Evolutionary conservation across 2,888 invertebrate species (phyloP), one percentile per base, ranked within the genome.

Genomic region (Dolichopus griseipennis): DNA sequence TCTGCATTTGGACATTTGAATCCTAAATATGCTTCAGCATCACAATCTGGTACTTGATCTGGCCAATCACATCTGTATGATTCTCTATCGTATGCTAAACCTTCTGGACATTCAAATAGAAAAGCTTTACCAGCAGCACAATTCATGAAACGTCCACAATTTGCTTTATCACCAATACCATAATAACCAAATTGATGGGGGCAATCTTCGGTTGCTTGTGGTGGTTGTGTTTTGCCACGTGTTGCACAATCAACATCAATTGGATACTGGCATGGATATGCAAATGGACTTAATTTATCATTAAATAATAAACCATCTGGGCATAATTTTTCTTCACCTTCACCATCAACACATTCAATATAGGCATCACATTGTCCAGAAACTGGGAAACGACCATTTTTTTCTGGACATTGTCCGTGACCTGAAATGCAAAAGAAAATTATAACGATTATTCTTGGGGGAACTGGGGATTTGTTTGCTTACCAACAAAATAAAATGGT

Each of bases 21-120:
- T 12, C 92, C 91, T 67, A 93, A 84, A 73, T 75, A 82, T 1
- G 91, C 88, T 85, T 92, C 92, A 66, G 90, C 89, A 76, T 93
- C 89, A 75, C 93, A 93, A 68, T 89, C 88, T 5, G 86, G 79
- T 0, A 92, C 93, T 79, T 90, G 86, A 82, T 94, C 94, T 5
- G 93, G 92, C 93, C 93, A 94, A 71, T 94, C 92, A 78, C 94
- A 94, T 67, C 89, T 86, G 77, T 92, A 91, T 12, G 84, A 85
- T 15, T 85, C 86, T 1, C 86, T 83, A 78, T 87, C 90, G 82
- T 87, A 92, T 10, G 93, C 93, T 67, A 94, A 83, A 27, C 93
- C 93, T 75, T 91, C 92, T 0, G 93, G 93, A 76, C 94, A 94
- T 72, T 88, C 86, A 74, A 92, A 87, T 62, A 88, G 83, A 73